These are phyloP conservation scores for Alethe castanea DNA, from an alignment of 2,113 vertebrate species.

Conservation along the genomic window DNA sequence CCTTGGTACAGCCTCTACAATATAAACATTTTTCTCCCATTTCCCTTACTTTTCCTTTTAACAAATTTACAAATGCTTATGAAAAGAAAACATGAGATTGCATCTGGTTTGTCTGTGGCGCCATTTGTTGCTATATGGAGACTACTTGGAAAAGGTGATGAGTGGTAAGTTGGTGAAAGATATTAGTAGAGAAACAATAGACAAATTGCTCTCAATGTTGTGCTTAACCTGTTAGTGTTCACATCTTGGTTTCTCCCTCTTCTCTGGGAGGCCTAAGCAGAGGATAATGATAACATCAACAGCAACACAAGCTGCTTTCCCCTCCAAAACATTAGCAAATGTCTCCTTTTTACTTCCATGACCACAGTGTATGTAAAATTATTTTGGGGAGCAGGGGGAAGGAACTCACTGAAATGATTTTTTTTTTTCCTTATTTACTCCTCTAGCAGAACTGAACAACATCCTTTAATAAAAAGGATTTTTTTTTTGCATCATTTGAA, in stretches of 20 bases:
- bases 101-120: constrained; percentile 46
- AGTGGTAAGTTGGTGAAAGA: constrained; percentile 46
- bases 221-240: constrained; percentile 30
- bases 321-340: background rate
- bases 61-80: constrained; percentile 28
- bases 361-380: background rate
- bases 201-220: constrained; percentile 7
- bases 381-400: background rate
- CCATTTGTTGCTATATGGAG: constrained; percentile 54
- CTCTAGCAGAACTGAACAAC: background rate
- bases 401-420: background rate
- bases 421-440: background rate
- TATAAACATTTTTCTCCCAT: background rate
- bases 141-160: constrained; percentile 43
- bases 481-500: background rate
- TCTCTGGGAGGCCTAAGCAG: background rate
- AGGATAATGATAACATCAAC: background rate
- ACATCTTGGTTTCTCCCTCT: background rate
- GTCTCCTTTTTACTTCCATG: background rate
- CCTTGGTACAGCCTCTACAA: background rate
- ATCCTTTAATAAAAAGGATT: background rate
- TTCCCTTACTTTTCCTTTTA: background rate
- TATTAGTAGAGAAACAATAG: constrained; percentile 60
- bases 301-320: background rate
- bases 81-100: constrained; percentile 47